phyloP scores from a whole-genome alignment of 2,888 invertebrate species.

The Aelia acuminata region DNA sequence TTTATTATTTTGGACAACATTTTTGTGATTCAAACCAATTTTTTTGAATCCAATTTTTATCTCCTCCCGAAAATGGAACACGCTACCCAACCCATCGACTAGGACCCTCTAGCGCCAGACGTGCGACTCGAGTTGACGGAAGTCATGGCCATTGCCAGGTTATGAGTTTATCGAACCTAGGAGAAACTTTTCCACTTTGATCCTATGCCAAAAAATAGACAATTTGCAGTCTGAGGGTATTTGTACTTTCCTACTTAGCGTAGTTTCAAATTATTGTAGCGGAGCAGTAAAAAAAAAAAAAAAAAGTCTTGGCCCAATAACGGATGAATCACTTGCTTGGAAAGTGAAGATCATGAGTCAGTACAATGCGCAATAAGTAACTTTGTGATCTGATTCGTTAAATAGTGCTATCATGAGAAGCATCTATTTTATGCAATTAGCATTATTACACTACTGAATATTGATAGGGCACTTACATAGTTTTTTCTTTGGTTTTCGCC shows the following conservation, averaged over 20 bases:
- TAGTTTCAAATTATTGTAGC: slow-evolving; percentile 13
- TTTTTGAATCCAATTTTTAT: no score
- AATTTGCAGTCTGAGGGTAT: not conserved
- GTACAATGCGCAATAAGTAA: not conserved
- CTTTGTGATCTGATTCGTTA: not conserved
- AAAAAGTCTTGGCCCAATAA: slow-evolving; percentile 5
- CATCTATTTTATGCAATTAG: not conserved
- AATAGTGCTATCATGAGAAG: not conserved
- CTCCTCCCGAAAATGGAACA: not conserved
- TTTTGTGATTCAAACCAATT: no score
- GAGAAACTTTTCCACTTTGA: slow-evolving; percentile 7
- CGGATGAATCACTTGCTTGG: not conserved
- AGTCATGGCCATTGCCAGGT: not conserved
- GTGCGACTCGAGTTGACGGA: not conserved
- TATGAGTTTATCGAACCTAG: slow-evolving; percentile 31
- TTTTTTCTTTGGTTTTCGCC: no score
- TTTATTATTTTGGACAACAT: no score
- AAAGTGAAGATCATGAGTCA: not conserved
- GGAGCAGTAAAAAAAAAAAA: not conserved
- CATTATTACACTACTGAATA: not conserved
- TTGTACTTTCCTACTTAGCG: slow-evolving; percentile 10
- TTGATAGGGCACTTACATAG: no score
- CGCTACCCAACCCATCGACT: not conserved
- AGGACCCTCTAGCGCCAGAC: not conserved
- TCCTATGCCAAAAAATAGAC: slow-evolving; percentile 13